Conservation (phyloP, 2,888 invertebrate species). For the Calliphora vomitoria region DNA sequence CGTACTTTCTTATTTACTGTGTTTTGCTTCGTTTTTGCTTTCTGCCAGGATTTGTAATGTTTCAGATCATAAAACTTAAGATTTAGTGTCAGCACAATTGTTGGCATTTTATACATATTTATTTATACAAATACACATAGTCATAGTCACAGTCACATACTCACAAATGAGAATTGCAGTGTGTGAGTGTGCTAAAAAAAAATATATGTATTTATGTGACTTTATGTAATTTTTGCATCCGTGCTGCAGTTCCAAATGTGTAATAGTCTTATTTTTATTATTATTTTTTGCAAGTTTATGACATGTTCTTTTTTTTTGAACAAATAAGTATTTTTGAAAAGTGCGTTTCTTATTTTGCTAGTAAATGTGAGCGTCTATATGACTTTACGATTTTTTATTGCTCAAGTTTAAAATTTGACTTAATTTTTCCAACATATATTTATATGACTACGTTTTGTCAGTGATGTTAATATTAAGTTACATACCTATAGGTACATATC, state of each 20-base stretch:
- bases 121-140: constrained; percentile 23
- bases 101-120: constrained; percentile 61
- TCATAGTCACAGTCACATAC: not conserved
- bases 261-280: not conserved
- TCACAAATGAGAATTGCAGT: not conserved
- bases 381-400: constrained; percentile 44
- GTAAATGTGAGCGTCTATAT: not conserved
- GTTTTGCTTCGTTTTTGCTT: constrained; percentile 11
- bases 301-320: constrained; percentile 3
- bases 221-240: constrained; percentile 7
- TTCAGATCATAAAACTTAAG: constrained; percentile 73
- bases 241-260: not conserved
- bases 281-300: not conserved
- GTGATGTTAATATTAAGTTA: not conserved
- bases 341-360: constrained; percentile 26
- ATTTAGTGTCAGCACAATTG: constrained; percentile 72
- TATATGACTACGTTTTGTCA: not conserved
- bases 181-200: constrained; percentile 1
- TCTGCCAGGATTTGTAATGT: constrained; percentile 70
- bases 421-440: not conserved
- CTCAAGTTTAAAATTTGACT: constrained; percentile 22
- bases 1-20: constrained; percentile 52
- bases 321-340: constrained; percentile 47
- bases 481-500: no score
- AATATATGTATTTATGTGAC: not conserved